These are phyloP conservation scores for Netelia fuscicornis DNA, from an alignment of 2,888 invertebrate genomes.

Conservation along the genomic window DNA sequence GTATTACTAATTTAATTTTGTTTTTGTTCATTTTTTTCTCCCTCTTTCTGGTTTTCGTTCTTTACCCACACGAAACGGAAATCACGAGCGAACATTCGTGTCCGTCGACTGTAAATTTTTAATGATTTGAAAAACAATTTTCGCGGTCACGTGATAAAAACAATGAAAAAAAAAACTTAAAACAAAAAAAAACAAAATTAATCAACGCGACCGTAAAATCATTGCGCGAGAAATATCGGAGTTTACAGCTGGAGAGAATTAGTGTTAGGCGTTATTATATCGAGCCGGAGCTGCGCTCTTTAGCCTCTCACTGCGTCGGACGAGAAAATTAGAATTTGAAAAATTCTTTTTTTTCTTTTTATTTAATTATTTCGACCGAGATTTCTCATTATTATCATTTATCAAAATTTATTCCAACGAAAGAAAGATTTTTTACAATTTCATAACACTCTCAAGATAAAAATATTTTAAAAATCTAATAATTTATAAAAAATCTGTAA, in stretches of 20 bases:
- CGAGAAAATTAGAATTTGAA: too few species aligned
- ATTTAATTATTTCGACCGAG: too few species aligned
- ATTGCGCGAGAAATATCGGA: too few species aligned
- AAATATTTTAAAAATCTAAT: background rate
- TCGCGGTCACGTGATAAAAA: background rate
- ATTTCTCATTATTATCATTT: background rate
- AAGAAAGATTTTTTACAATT: background rate
- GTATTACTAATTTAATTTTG: constrained; percentile 14
- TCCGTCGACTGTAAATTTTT: background rate
- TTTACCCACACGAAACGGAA: background rate
- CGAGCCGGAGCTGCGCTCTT: too few species aligned
- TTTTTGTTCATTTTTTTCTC: background rate
- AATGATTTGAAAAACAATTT: background rate
- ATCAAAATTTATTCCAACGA: background rate
- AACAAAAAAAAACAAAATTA: background rate
- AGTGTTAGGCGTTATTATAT: too few species aligned
- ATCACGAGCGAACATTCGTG: background rate
- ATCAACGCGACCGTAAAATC: too few species aligned
- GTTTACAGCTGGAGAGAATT: too few species aligned
- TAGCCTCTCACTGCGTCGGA: too few species aligned
- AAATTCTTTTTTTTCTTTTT: too few species aligned
- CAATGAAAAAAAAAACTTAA: background rate
- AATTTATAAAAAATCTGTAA: too few species aligned
- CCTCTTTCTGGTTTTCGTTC: background rate
- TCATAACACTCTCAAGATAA: background rate